Evolutionary conservation across 92 coral and sea anemone species (phyloP), one percentile per base, ranked within the genome.

Genomic region (Heteractis magnifica): DNA sequence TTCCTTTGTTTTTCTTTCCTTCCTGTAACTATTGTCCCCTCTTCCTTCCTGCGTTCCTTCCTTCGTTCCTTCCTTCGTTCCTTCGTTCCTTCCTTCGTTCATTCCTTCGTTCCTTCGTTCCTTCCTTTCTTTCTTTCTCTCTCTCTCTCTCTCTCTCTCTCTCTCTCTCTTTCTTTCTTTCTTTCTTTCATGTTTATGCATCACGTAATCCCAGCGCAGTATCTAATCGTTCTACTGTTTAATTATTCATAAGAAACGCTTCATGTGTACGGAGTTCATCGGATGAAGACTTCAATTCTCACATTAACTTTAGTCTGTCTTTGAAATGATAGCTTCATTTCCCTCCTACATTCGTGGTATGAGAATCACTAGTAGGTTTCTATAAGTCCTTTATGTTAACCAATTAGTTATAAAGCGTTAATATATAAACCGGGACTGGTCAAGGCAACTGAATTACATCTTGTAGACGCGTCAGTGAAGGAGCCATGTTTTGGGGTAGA

Each of bases 181-280:
- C 58, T 12, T 53, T 12, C 9, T 8, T 53, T 16, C 71, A 16
- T 14, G 21, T 4, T 64, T 64, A 4, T 16, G 41, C 71, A 64
- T 64, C 23, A 64, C 6, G 71, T 19, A 1, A 56, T 19, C 62
- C 44, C 44, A 34, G 44, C 44, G 44, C 44, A 34, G 2, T 34
- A 34, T 34, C 44, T 0, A 53, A 53, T 53, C 58, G 13, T 8
- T 12, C 71, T 64, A 6, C 0, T 64, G 41, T 64, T 64, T 14
- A 64, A 64, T 64, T 64, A 64, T 64, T 64, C 71, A 64, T 64
- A 64, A 64, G 23, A 0, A 64, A 64, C 71, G 62, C 62, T 64
- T 64, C 71, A 64, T 64, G 8, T 16, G 13, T 4, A 12, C 16
- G 4, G 71, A 64, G 71, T 21, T 8, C 6, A 9, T 64, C 26